Evolutionary conservation across 1,140 invertebrate genomes (phyloP).

Genomic region (Eumeta japonica): DNA sequence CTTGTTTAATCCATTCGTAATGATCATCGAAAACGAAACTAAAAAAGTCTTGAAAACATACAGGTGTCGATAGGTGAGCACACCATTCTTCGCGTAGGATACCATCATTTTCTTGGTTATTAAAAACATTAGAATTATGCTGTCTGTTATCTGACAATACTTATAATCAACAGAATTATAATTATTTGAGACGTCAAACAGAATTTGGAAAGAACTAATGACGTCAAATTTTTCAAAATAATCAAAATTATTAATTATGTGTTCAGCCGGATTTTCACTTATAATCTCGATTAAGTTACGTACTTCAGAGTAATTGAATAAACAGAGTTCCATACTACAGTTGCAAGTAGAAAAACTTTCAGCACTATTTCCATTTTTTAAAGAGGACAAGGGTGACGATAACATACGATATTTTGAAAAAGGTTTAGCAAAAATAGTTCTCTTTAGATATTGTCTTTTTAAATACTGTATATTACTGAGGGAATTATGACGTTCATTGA

Average conservation of each 20-base stretch:
- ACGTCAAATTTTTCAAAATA: conserved; percentile 49
- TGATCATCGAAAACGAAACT: conserved; percentile 56
- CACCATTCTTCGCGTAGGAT: conserved; percentile 37
- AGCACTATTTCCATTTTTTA: no score
- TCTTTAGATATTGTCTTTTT: conserved; percentile 42
- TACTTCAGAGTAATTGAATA: no score
- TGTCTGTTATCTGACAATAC: conserved; percentile 46
- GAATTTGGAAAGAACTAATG: conserved; percentile 24
- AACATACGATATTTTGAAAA: no score
- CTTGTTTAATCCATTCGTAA: conserved; percentile 49
- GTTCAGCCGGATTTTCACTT: no score
- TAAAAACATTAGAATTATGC: conserved; percentile 42
- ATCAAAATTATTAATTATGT: conserved; percentile 41
- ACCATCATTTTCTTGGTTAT: conserved; percentile 33
- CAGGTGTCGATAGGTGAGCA: conserved; percentile 49
- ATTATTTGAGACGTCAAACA: conserved; percentile 40
- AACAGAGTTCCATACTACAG: no score
- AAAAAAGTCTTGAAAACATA: conserved; percentile 58
- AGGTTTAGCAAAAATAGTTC: conserved; percentile 37
- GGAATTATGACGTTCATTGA: conserved; percentile 27
- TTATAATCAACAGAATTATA: conserved; percentile 47
- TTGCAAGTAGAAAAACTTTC: no score
- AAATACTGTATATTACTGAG: conserved; percentile 30
- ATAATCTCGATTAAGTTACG: no score
- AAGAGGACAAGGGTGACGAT: no score